Evolutionary conservation across 2,113 vertebrate species (phyloP).

Genomic region (Ceyx margarethae): DNA sequence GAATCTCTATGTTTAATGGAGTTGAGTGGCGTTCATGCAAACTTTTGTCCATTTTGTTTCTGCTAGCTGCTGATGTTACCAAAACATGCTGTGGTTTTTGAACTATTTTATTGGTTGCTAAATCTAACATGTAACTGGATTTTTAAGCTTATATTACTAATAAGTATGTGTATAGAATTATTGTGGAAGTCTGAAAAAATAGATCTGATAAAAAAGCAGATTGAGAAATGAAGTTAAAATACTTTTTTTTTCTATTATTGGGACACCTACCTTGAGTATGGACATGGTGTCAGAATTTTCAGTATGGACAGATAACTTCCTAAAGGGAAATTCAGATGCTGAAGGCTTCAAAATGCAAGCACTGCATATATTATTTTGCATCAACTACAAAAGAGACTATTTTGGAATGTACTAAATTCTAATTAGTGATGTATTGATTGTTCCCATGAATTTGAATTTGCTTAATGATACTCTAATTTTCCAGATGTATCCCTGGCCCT

Average conservation of each 20-base stretch:
- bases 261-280: not conserved
- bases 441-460: conserved; percentile 17
- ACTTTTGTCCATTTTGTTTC: not conserved
- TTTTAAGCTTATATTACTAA: not conserved
- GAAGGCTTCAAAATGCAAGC: not conserved
- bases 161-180: not conserved
- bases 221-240: not conserved
- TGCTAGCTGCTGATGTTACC: not conserved
- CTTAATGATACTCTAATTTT: conserved; percentile 29
- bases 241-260: not conserved
- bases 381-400: not conserved
- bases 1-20: not conserved
- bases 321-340: not conserved
- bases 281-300: not conserved
- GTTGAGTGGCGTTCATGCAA: not conserved
- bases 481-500: not conserved
- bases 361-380: not conserved
- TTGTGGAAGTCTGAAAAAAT: not conserved
- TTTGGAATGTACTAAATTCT: not conserved
- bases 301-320: not conserved
- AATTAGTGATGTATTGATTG: conserved; percentile 24
- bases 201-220: not conserved
- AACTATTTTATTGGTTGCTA: not conserved
- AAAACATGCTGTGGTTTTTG: not conserved
- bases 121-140: not conserved